A percentile compares a stretch with the other conserved stretches of the same genome.
Evolutionary conservation across 2,797 vertebrate species (phyloP).

Genomic region (Enteromius fasciolatus): DNA sequence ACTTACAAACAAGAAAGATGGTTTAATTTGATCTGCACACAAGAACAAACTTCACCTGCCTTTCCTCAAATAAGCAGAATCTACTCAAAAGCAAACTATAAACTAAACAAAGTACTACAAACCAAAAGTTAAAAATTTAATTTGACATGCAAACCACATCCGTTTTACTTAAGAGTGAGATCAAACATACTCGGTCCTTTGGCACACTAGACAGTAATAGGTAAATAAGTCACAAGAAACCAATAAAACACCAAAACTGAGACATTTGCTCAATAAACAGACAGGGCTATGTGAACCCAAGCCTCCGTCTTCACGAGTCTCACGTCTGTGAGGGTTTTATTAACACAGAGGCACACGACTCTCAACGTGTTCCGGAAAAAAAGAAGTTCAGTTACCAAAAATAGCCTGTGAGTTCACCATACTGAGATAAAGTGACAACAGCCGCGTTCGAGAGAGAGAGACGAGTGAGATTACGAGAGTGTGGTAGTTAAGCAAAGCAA

Average conservation of each 20-base stretch:
- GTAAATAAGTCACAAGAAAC: conserved; percentile 14
- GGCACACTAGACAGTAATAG: background rate
- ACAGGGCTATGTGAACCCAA: background rate
- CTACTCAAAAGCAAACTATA: background rate
- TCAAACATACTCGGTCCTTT: background rate
- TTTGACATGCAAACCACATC: background rate
- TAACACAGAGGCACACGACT: conserved; percentile 48
- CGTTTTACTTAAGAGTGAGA: background rate
- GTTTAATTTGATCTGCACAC: conserved; percentile 38
- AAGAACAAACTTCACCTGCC: conserved; percentile 26
- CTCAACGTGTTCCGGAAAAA: conserved; percentile 55
- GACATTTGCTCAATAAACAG: background rate
- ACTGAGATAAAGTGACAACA: conserved; percentile 76
- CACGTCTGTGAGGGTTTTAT: conserved; percentile 24
- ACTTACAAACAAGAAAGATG: conserved; percentile 45
- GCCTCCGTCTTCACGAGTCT: background rate
- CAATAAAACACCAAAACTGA: background rate
- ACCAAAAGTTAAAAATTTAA: background rate
- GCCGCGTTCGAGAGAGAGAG: conserved; percentile 56
- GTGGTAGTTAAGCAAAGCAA: conserved; percentile 43
- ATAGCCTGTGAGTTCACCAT: conserved; percentile 74
- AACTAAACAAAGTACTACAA: background rate
- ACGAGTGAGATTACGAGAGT: conserved; percentile 39
- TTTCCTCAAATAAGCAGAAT: background rate
- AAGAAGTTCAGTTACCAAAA: conserved; percentile 71